These are phyloP conservation scores for Scaptomyza pallida DNA, from an alignment of 1,140 invertebrate genomes.

Conservation along the genomic window DNA sequence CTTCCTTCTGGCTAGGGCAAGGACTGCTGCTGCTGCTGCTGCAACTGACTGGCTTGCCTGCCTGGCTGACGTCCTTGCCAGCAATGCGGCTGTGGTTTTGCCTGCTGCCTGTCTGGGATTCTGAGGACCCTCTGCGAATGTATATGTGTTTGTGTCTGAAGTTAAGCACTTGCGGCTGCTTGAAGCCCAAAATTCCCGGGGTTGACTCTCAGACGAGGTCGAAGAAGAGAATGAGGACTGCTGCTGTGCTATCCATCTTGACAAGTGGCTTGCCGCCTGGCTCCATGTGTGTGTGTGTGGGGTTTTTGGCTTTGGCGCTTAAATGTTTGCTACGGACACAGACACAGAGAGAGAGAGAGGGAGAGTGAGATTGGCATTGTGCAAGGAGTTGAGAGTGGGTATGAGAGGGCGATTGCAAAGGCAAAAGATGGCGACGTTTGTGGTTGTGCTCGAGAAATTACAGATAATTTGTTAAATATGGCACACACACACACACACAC, in stretches of 20 bases:
- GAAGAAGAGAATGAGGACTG: slow-evolving; percentile 27
- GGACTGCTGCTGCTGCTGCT: slow-evolving; percentile 10
- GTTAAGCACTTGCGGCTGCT: slow-evolving; percentile 81
- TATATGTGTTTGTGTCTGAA: slow-evolving; percentile 57
- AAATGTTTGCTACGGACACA: slow-evolving; percentile 47
- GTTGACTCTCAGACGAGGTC: slow-evolving; percentile 43
- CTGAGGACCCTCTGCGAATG: neutral
- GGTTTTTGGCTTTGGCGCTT: slow-evolving; percentile 31
- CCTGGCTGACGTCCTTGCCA: slow-evolving; percentile 64
- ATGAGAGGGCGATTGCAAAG: slow-evolving; percentile 16
- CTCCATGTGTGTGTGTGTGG: slow-evolving; percentile 3
- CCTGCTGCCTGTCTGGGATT: slow-evolving; percentile 53
- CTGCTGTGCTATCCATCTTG: slow-evolving; percentile 76
- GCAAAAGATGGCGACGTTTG: slow-evolving; percentile 43
- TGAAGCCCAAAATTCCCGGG: slow-evolving; percentile 76
- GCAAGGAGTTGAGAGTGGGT: no score
- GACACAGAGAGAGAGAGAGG: neutral
- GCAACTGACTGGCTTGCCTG: slow-evolving; percentile 18
- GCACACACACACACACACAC: slow-evolving; percentile 40
- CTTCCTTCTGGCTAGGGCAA: slow-evolving; percentile 65
- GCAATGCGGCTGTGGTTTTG: slow-evolving; percentile 72
- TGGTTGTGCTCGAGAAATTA: slow-evolving; percentile 76
- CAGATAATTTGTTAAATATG: slow-evolving; percentile 83
- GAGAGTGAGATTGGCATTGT: no score
- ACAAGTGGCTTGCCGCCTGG: slow-evolving; percentile 74